A percentile compares a stretch with the other conserved stretches of the same genome.
Conservation (phyloP, 2,888 invertebrate species). For the Euzetes globulus region DNA sequence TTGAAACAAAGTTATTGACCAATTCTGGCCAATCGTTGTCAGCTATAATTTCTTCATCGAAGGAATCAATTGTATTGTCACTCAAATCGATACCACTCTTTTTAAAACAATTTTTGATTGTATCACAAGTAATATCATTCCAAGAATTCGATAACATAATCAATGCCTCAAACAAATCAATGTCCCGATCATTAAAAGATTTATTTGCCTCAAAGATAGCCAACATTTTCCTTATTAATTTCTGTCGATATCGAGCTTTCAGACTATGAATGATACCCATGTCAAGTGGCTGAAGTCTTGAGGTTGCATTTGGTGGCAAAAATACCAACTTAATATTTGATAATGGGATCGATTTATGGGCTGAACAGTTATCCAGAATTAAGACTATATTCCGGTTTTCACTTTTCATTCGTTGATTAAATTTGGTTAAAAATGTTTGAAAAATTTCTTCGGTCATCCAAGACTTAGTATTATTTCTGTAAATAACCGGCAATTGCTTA, state of each 20-base stretch:
- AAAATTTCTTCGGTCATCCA: slow-evolving; percentile 23
- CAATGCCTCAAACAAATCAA: not conserved
- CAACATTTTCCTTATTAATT: not conserved
- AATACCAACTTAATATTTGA: slow-evolving; percentile 16
- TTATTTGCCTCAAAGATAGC: not conserved
- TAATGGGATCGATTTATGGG: not conserved
- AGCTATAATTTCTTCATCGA: no score
- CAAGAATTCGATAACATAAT: not conserved
- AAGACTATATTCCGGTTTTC: not conserved
- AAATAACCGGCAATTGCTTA: not conserved
- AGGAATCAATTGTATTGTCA: no score
- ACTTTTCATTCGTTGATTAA: not conserved
- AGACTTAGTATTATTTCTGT: not conserved
- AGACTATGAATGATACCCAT: not conserved
- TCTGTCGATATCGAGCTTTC: not conserved
- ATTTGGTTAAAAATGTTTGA: not conserved
- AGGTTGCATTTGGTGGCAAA: slow-evolving; percentile 23
- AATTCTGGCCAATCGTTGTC: no score
- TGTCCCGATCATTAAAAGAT: not conserved
- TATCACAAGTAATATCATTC: not conserved
- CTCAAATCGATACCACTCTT: not conserved
- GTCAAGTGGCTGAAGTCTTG: slow-evolving; percentile 21
- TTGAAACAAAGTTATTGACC: no score
- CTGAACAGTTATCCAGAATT: slow-evolving; percentile 5
- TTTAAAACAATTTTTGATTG: not conserved